Evolutionary conservation across 2,888 invertebrate genomes (phyloP).

Genomic region (Drosophila prolongata): DNA sequence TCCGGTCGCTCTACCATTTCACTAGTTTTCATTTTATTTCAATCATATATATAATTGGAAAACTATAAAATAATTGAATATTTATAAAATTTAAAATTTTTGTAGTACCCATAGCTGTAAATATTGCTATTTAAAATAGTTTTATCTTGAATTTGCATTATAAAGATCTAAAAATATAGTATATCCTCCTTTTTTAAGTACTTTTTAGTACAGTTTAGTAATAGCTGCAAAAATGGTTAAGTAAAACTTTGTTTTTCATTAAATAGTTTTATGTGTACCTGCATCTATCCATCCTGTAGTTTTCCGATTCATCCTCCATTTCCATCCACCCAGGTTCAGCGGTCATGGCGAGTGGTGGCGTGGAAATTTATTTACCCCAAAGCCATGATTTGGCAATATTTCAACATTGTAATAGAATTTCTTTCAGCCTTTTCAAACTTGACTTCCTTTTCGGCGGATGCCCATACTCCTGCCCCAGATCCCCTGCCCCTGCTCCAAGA

Average conservation of each 20-base stretch:
- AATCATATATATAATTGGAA: too few species aligned
- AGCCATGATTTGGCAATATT: slow-evolving; percentile 80
- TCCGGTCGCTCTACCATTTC: too few species aligned
- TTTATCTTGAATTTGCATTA: too few species aligned
- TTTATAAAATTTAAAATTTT: too few species aligned
- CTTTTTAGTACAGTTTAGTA: too few species aligned
- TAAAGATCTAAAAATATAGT: too few species aligned
- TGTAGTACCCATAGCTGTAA: too few species aligned
- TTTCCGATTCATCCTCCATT: slow-evolving; percentile 40
- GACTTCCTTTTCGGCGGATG: slow-evolving; percentile 48
- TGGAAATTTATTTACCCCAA: slow-evolving; percentile 79
- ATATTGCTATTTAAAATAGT: too few species aligned
- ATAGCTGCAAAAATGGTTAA: background rate
- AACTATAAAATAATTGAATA: too few species aligned
- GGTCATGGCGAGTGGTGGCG: slow-evolving; percentile 71
- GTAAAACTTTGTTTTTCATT: background rate
- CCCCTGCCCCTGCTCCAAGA: background rate
- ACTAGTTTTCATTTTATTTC: too few species aligned
- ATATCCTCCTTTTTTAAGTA: too few species aligned
- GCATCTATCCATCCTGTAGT: slow-evolving; percentile 38
- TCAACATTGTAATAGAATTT: slow-evolving; percentile 79
- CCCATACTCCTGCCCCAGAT: slow-evolving; percentile 13
- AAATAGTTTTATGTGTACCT: slow-evolving; percentile 18
- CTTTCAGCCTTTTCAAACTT: slow-evolving; percentile 46
- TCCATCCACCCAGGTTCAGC: slow-evolving; percentile 63